A percentile compares a stretch with the other conserved stretches of the same genome.
Conservation (phyloP, 2,113 vertebrate species). For the Cyanocitta stelleri region DNA sequence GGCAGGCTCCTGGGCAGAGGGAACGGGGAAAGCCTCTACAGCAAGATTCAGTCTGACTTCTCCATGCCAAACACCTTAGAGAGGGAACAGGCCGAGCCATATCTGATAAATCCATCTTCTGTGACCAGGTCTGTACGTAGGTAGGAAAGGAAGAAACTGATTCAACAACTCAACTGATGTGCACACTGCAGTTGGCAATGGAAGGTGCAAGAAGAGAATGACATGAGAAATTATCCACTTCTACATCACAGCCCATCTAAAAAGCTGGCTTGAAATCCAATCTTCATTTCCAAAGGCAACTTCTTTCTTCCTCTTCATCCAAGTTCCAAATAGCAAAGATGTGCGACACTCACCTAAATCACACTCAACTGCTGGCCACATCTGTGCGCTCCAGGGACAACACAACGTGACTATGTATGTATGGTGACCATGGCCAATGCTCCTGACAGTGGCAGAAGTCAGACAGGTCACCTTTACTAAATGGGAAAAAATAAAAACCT, state of each 20-base stretch:
- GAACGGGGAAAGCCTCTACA: neutral
- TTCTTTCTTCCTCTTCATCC: neutral
- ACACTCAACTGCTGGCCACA: neutral
- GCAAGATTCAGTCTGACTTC: neutral
- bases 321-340: neutral
- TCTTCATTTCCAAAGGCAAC: neutral
- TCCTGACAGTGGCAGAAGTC: neutral
- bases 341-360: neutral
- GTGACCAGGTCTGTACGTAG: neutral
- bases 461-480: neutral
- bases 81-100: neutral
- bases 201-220: neutral
- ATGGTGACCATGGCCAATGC: accelerated
- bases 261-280: neutral
- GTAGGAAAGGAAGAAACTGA: neutral
- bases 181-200: neutral
- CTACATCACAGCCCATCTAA: neutral
- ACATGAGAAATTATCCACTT: neutral
- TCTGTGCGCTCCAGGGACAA: neutral
- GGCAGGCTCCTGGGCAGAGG: neutral
- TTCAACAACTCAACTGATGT: neutral
- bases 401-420: accelerated
- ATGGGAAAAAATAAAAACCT: neutral
- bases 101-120: conserved; percentile 7
- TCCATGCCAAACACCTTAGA: neutral